These are phyloP conservation scores for Melolontha melolontha DNA, from an alignment of 2,888 invertebrate genomes.

Conservation along the genomic window DNA sequence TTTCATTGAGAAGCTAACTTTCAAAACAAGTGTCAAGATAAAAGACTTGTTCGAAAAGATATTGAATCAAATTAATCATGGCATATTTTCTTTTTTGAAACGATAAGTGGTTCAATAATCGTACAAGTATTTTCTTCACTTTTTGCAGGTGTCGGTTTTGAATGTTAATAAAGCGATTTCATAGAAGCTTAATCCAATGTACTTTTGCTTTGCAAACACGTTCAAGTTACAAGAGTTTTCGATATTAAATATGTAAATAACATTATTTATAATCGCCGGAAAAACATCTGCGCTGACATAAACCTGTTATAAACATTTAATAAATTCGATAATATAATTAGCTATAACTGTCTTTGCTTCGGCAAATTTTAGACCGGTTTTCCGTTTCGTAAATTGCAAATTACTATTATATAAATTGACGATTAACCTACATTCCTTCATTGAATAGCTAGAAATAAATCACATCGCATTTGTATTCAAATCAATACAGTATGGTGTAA, in stretches of 20 bases:
- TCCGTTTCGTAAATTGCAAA: slow-evolving; percentile 14
- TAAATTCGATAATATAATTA: slow-evolving; percentile 33
- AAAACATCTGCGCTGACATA: slow-evolving; percentile 5
- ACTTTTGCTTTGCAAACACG: background rate
- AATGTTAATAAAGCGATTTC: too few relatives aligned
- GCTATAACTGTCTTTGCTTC: slow-evolving; percentile 20
- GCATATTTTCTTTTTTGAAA: too few relatives aligned
- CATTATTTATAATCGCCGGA: background rate
- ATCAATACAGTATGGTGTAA: slow-evolving; percentile 11
- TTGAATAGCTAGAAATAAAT: slow-evolving; percentile 19
- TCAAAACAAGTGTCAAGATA: too few relatives aligned
- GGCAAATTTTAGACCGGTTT: slow-evolving; percentile 20
- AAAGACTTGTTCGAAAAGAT: too few relatives aligned
- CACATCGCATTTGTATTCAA: slow-evolving; percentile 21
- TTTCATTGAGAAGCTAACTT: too few relatives aligned
- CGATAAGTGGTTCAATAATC: too few relatives aligned
- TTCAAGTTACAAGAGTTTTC: background rate
- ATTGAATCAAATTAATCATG: too few relatives aligned
- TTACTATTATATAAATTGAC: slow-evolving; percentile 17
- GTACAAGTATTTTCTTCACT: too few relatives aligned
- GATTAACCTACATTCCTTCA: slow-evolving; percentile 24
- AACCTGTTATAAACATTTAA: slow-evolving; percentile 21
- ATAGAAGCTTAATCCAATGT: too few relatives aligned
- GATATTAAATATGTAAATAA: slow-evolving; percentile 26
- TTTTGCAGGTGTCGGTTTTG: too few relatives aligned